Evolutionary conservation across 2,888 invertebrate genomes (phyloP), one percentile per base, ranked within the genome.

Genomic region (Drosophila paranaensis): DNA sequence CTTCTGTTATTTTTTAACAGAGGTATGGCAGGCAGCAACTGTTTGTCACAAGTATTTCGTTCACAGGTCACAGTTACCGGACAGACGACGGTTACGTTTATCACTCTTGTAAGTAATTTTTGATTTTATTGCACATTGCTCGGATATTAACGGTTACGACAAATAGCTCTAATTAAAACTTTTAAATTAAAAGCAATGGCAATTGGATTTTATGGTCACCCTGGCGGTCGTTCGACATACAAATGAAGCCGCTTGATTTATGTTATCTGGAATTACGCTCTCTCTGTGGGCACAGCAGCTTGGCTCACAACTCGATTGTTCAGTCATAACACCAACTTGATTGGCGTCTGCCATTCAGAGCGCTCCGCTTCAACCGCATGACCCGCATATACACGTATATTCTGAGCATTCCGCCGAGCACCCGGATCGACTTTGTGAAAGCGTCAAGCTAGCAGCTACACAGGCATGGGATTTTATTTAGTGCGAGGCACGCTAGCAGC

Each of bases 231-330:
- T 6, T 37, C n/a, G 11, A 33, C 30, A 10, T n/a, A 30, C n/a
- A 10, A n/a, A 43, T 43, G n/a, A 11, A 56, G 39, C 27, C 33
- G 35, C 20, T 40, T 40, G 42, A 37, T 27, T 33, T 33, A 56
- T 60, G 73, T 77, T 75, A 77, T 75, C 75, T 77, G 53, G 33
- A 45, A 73, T 30, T 9, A 16, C 25, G 53, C 67, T 73, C 72
- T 71, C 71, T 42, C 46, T 27, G 30, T 35, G 46, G 40, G 56
- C 4, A 30, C 37, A 33, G 25, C 35, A 30, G 58, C 64, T 51
- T 33, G 20, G 51, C 54, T 54, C 57, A 40, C n/a, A 55, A 16
- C 53, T 54, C 16, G 50, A 55, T 30, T 42, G 64, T 39, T 69
- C 73, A 76, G 72, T 76, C 43, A 42, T 60, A 50, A 57, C 27